Conservation (phyloP, 2,113 vertebrate species). For the Elaphurus davidianus region DNA sequence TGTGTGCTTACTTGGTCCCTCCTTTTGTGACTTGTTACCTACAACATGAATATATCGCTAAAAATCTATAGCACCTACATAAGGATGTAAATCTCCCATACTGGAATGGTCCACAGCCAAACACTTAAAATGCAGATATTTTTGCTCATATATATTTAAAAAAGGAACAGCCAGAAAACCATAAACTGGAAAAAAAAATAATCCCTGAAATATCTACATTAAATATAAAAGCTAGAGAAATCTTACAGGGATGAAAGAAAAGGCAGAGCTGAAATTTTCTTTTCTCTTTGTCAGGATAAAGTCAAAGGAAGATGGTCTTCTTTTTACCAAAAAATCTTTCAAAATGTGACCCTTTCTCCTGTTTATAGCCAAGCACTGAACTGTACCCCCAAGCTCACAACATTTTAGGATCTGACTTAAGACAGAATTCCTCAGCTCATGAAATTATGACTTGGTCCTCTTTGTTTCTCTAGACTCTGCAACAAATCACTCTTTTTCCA, state of each 20-base stretch:
- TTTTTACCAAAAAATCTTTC: constrained; percentile 1
- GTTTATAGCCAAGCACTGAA: not conserved
- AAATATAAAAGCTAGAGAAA: not conserved
- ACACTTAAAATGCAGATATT: not conserved
- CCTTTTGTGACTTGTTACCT: not conserved
- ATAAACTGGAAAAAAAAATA: not conserved
- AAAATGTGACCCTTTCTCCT: not conserved
- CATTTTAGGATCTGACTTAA: not conserved
- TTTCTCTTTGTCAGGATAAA: not conserved
- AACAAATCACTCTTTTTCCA: not conserved
- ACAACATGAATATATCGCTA: not conserved
- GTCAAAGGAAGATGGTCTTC: not conserved
- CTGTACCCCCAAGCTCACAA: not conserved
- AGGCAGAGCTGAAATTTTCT: not conserved
- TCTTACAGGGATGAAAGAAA: not conserved
- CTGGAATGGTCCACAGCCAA: not conserved
- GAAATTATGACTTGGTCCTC: not conserved
- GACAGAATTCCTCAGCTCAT: not conserved
- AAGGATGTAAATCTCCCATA: not conserved
- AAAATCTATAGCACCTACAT: not conserved
- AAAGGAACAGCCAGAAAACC: not conserved
- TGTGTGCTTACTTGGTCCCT: not conserved
- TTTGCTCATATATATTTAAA: not conserved
- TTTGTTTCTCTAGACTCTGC: not conserved
- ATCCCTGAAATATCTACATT: not conserved